Conservation (phyloP, 2,113 vertebrate genomes). For the Synodontis membranacea region DNA sequence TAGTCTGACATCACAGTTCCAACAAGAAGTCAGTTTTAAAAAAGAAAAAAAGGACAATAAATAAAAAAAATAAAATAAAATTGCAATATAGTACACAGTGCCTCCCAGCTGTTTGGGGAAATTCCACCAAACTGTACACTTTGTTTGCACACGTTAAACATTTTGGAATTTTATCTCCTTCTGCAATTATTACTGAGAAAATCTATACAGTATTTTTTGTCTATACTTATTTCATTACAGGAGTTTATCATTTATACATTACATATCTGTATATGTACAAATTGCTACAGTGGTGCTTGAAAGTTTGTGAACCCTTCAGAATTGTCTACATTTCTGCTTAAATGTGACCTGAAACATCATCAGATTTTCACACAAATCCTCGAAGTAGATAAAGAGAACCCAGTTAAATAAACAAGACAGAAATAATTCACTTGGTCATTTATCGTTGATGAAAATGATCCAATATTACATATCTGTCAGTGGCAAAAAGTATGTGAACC, state of each 20-base stretch:
- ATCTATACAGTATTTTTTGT: background rate
- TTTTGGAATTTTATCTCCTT: background rate
- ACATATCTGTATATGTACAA: background rate
- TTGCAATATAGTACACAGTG: background rate
- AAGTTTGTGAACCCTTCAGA: too few relatives aligned
- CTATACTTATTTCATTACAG: background rate
- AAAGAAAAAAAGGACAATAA: background rate
- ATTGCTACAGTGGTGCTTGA: background rate
- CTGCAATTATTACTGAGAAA: background rate
- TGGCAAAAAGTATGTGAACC: too few relatives aligned
- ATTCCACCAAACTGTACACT: background rate
- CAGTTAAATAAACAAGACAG: too few relatives aligned
- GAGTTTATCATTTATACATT: background rate
- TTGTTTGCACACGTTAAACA: background rate
- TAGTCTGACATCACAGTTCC: too few relatives aligned
- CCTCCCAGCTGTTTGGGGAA: background rate
- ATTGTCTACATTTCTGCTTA: too few relatives aligned
- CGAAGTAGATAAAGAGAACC: too few relatives aligned
- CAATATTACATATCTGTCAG: too few relatives aligned
- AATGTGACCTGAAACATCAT: too few relatives aligned
- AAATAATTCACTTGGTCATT: too few relatives aligned
- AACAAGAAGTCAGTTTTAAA: background rate
- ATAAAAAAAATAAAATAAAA: background rate
- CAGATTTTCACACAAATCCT: too few relatives aligned
- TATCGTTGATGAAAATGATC: too few relatives aligned